Evolutionary conservation across 2,888 invertebrate species (phyloP), one percentile per base, ranked within the genome.

Genomic region (Girardia tigrina): DNA sequence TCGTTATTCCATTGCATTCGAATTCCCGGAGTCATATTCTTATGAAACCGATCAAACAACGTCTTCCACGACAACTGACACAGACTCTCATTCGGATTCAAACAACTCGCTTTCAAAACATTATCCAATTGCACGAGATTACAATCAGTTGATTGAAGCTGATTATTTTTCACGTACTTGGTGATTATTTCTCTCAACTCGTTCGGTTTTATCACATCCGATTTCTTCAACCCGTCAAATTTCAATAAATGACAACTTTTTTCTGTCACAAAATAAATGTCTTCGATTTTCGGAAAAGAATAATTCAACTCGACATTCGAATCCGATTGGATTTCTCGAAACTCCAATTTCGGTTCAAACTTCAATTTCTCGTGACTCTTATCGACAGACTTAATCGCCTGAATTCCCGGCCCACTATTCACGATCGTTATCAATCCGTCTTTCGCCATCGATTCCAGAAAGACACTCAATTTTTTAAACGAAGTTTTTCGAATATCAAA

Each of bases 401-500:
- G 12, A 36, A 36, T 36, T 36, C 36, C 36, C 16, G 8, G 8
- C 8, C 36, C 36, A 16, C 8, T 8, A 36, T 36, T 36, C 8
- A 16, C 8, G 12, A 36, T 12, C 16, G 36, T 36, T 12, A 36
- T 8, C 8, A 36, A 12, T 16, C 36, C 36, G 12, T 36, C 36
- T 12, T 8, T 36, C 16, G 8, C 36, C 36, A 36, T 36, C 8
- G 36, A 8, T 36, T 36, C 12, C 8, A 36, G 8, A 36, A 36
- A 36, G 16, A 12, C 16, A 12, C 36, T 16, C 8, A 72, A 26
- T 28, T 72, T 72, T 72, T 72, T 72, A 72, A 27, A 72, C n/a
- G 14, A 20, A 8, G 72, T 72, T 29, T 73, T 73, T 73, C 36
- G 29, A 73, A 73, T 73, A n/a, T 73, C 73, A 2, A 73, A 23